Conservation (phyloP, 2,797 vertebrate genomes). For the Chelon auratus region DNA sequence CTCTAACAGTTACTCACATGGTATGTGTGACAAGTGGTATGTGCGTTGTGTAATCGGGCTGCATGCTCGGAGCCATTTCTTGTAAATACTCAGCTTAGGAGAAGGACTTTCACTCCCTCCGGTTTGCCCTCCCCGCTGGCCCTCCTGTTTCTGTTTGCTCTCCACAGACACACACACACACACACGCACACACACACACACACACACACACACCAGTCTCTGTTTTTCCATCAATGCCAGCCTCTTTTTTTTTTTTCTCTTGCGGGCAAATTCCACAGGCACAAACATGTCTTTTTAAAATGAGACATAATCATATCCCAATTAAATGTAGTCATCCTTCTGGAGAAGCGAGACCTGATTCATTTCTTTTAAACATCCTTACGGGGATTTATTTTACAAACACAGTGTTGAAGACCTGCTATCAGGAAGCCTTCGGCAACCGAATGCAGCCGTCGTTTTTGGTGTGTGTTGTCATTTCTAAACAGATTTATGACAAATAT, state of each 20-base stretch:
- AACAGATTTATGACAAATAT: no score
- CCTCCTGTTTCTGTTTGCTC: slow-evolving; percentile 26
- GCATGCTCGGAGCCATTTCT: slow-evolving; percentile 62
- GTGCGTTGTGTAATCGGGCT: slow-evolving; percentile 64
- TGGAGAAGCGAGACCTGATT: no score
- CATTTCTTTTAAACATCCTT: no score
- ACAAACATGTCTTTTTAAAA: not conserved
- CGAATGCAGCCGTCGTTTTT: no score
- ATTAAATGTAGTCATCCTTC: no score
- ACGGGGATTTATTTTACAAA: no score
- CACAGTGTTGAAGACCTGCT: no score
- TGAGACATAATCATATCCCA: no score
- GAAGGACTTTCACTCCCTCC: slow-evolving; percentile 60
- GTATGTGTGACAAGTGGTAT: not conserved
- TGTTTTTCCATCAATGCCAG: not conserved
- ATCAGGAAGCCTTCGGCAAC: no score
- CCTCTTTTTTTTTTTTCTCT: not conserved
- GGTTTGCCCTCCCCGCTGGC: slow-evolving; percentile 23
- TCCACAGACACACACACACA: not conserved
- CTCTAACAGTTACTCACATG: not conserved
- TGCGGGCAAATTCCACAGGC: slow-evolving; percentile 24
- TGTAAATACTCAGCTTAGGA: slow-evolving; percentile 69
- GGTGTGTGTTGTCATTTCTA: no score
- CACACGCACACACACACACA: slow-evolving; percentile 14
- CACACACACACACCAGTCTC: not conserved